These are phyloP conservation scores for Lophochroa leadbeateri DNA, from an alignment of 2,113 vertebrate species.

Conservation along the genomic window DNA sequence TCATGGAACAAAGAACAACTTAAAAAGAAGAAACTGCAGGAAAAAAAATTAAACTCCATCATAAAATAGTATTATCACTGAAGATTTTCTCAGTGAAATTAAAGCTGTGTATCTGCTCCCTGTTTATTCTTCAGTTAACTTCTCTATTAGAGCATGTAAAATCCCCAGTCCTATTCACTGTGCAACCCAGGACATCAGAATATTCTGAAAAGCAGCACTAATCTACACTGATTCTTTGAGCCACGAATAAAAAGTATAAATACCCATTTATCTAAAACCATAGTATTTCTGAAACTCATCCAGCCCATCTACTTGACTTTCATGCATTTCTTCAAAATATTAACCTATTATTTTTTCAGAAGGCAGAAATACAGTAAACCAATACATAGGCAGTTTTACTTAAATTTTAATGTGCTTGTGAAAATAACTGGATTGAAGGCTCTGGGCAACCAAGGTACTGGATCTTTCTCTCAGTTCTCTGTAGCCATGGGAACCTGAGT, in stretches of 20 bases:
- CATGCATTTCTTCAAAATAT: not conserved
- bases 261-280: not conserved
- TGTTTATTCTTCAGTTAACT: not conserved
- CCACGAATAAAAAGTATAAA: not conserved
- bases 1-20: not conserved
- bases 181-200: not conserved
- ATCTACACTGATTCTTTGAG: not conserved
- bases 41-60: not conserved
- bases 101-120: not conserved
- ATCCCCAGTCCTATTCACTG: not conserved
- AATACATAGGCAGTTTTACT: not conserved
- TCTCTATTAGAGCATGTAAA: not conserved
- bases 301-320: not conserved
- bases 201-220: not conserved
- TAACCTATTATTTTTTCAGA: not conserved
- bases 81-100: not conserved
- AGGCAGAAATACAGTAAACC: not conserved
- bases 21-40: not conserved
- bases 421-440: not conserved
- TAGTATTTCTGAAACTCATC: not conserved
- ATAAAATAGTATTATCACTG: not conserved
- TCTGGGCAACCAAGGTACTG: not conserved
- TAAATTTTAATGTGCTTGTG: not conserved
- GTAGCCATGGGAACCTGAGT: not conserved
- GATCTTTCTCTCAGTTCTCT: not conserved